Evolutionary conservation across 1,140 invertebrate genomes (phyloP), one percentile per base, ranked within the genome.

Genomic region (Drosophila grimshawi): DNA sequence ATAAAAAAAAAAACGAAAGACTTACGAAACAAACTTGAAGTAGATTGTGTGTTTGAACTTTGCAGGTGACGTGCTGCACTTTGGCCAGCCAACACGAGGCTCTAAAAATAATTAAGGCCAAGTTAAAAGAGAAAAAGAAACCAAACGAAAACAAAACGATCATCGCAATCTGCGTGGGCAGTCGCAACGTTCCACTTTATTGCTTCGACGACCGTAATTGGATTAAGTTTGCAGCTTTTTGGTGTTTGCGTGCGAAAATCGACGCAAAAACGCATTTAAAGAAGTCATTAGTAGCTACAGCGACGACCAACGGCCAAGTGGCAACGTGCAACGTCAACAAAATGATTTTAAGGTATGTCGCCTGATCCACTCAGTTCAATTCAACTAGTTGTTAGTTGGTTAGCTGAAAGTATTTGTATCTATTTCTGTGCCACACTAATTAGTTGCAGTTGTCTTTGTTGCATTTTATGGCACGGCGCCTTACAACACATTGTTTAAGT

Each of bases 341-440:
- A 76, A 89, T 89, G 85, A 89, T 89, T 82, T 81, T 89, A 85
- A 89, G 85, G 85, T 89, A 85, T 76, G 27, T 59, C 30, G 43
- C 43, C 8, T 2, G n/a, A 10, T 19, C 29, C 6, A 5, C 27
- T 30, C 30, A 46, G 6, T 29, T 1, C 29, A 43, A n/a, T 29
- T 41, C n/a, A 41, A 41, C 39, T n/a, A 43, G 39, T 10, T 4
- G 39, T n/a, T 8, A n/a, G 30, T 48, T 60, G 43, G n/a, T 11
- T 5, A 48, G 57, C 35, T 60, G n/a, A 2, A 35, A 5, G 4
- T n/a, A 56, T 33, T 57, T 62, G 43, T 61, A 32, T 49, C 41
- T 83, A 77, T 86, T 85, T 83, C 39, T 66, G 32, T 39, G 41
- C 19, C 29, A 19, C 29, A 37, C 27, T 83, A 82, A 86, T 74